These are phyloP conservation scores for Ennomos quercinarius DNA, from an alignment of 2,888 invertebrate species.

Conservation along the genomic window DNA sequence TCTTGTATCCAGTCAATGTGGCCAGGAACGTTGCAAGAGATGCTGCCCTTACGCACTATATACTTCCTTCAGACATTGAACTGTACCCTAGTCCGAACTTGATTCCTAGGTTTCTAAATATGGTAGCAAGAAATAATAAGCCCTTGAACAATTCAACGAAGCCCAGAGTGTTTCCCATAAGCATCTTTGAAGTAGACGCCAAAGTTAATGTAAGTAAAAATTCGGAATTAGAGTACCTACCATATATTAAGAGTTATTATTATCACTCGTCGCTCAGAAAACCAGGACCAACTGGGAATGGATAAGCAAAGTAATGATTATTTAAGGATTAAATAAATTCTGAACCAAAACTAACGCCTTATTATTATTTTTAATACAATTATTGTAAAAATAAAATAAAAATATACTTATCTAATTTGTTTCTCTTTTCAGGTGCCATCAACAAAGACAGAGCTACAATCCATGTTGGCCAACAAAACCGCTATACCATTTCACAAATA, in stretches of 20 bases:
- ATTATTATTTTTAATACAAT: too few relatives aligned
- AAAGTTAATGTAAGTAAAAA: slow-evolving; percentile 66
- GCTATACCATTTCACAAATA: slow-evolving; percentile 97
- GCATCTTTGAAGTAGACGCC: slow-evolving; percentile 94
- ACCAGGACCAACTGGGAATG: too few relatives aligned
- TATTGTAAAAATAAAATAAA: background rate
- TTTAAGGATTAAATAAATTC: too few relatives aligned
- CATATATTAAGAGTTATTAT: too few relatives aligned
- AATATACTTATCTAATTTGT: background rate
- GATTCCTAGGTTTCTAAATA: slow-evolving; percentile 92
- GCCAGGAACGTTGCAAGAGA: slow-evolving; percentile 95
- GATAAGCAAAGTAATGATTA: too few relatives aligned
- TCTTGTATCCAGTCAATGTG: slow-evolving; percentile 95
- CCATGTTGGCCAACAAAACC: slow-evolving; percentile 90
- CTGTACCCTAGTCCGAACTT: slow-evolving; percentile 94
- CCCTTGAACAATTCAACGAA: slow-evolving; percentile 85
- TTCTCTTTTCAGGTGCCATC: slow-evolving; percentile 85
- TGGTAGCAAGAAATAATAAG: slow-evolving; percentile 90
- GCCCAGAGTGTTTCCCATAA: slow-evolving; percentile 93
- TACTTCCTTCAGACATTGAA: slow-evolving; percentile 95
- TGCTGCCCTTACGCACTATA: slow-evolving; percentile 91
- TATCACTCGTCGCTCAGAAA: too few relatives aligned
- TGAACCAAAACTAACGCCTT: too few relatives aligned
- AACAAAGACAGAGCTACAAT: slow-evolving; percentile 89
- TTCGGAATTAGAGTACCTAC: too few relatives aligned